A percentile compares a stretch with the other conserved stretches of the same genome.
Evolutionary conservation across 2,888 invertebrate species (phyloP).

Genomic region (Saturnia japonica): DNA sequence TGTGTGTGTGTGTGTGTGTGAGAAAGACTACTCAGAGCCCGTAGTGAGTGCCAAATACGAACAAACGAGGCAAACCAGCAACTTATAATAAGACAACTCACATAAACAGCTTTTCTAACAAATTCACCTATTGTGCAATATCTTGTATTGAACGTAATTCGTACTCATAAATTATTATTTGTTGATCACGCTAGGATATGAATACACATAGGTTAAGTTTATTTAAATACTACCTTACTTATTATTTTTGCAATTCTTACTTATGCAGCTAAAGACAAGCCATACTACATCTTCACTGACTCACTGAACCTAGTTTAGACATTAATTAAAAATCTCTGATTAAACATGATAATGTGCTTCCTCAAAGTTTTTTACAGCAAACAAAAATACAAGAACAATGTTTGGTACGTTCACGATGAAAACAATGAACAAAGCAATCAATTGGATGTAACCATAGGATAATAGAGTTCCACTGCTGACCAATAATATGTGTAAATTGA

Average conservation of each 20-base stretch:
- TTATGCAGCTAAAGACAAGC: not conserved
- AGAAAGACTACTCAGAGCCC: not conserved
- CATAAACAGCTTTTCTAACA: not conserved
- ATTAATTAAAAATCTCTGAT: not conserved
- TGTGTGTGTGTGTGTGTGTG: conserved; percentile 10
- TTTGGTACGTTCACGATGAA: not conserved
- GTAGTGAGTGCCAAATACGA: conserved; percentile 9
- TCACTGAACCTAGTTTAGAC: not conserved
- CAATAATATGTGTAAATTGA: not conserved
- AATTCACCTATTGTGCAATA: not conserved
- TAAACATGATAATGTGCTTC: too few species aligned
- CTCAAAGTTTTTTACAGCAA: not conserved
- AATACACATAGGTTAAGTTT: not conserved
- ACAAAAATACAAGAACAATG: not conserved
- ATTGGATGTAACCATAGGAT: not conserved
- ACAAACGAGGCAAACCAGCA: conserved; percentile 1
- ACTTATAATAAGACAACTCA: not conserved
- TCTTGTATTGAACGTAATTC: not conserved
- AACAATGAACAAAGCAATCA: not conserved
- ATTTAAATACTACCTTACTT: not conserved
- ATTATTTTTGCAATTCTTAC: not conserved
- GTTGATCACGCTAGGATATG: not conserved
- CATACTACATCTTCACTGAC: too few species aligned
- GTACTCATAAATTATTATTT: not conserved
- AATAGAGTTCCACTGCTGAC: not conserved